A percentile compares a stretch with the other conserved stretches of the same genome.
Evolutionary conservation across 1,140 invertebrate species (phyloP).

Genomic region (Lepidostoma basale): DNA sequence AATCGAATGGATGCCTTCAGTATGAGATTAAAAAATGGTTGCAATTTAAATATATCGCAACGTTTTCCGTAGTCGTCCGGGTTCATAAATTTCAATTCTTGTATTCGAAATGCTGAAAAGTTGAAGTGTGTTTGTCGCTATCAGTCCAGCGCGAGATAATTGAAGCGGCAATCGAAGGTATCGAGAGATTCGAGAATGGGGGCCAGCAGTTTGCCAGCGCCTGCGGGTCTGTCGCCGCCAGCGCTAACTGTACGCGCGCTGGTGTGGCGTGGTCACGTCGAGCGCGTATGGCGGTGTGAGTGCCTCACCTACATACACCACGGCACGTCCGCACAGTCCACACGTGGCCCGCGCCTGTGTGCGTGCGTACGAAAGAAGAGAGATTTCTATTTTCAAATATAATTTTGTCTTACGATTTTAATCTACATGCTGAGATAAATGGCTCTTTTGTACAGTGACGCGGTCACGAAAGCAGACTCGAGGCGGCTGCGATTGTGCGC

Average conservation of each 20-base stretch:
- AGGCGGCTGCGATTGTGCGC: background rate
- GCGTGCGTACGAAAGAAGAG: background rate
- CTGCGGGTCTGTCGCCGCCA: constrained; percentile 6
- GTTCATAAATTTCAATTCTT: too few relatives aligned
- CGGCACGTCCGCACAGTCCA: too few relatives aligned
- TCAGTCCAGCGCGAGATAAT: too few relatives aligned
- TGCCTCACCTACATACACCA: background rate
- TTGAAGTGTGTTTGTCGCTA: too few relatives aligned
- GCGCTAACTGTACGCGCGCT: background rate
- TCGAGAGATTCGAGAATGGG: too few relatives aligned
- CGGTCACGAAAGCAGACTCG: background rate
- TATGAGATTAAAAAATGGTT: too few relatives aligned
- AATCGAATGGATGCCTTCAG: too few relatives aligned
- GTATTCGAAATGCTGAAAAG: too few relatives aligned
- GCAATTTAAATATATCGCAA: too few relatives aligned
- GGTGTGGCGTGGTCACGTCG: background rate
- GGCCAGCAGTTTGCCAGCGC: background rate
- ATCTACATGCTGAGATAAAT: constrained; percentile 1
- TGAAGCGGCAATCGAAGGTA: too few relatives aligned
- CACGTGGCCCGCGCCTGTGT: too few relatives aligned
- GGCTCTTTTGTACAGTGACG: constrained; percentile 9
- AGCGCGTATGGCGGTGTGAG: background rate
- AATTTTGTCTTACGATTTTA: constrained; percentile 17
- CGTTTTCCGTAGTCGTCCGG: too few relatives aligned
- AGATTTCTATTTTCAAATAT: constrained; percentile 21